Percentiles rank a stretch among this genome's conserved stretches.
Evolutionary conservation across 2,888 invertebrate species (phyloP).

Genomic region (Atherix ibis): DNA sequence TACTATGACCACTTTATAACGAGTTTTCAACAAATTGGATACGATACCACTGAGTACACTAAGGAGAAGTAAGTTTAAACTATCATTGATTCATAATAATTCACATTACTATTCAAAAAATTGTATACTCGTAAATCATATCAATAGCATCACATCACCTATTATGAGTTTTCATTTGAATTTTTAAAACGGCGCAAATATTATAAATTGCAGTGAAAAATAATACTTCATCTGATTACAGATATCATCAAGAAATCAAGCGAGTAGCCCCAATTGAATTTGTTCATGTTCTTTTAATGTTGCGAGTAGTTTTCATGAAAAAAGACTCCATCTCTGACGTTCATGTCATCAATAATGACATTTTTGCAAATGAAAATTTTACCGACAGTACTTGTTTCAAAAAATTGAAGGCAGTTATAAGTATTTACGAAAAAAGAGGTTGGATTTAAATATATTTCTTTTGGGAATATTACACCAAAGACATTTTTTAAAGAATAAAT

Average conservation of each 20-base stretch:
- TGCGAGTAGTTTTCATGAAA: conserved; percentile 35
- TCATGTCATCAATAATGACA: conserved; percentile 30
- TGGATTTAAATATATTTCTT: background rate
- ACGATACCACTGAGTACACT: conserved; percentile 27
- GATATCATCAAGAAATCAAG: conserved; percentile 30
- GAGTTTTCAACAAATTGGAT: conserved; percentile 28
- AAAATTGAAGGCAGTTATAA: conserved; percentile 18
- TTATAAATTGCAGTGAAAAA: too few species aligned
- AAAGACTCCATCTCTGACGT: conserved; percentile 28
- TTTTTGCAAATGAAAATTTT: conserved; percentile 27
- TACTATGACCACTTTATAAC: conserved; percentile 37
- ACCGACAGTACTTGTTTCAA: conserved; percentile 24
- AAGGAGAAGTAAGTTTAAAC: conserved; percentile 27
- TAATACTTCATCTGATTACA: conserved; percentile 11
- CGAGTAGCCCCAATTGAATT: conserved; percentile 31
- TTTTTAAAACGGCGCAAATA: too few species aligned
- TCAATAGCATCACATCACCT: too few species aligned
- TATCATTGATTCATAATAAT: too few species aligned
- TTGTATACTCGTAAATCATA: too few species aligned
- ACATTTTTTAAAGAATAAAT: too few species aligned
- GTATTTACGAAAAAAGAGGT: background rate
- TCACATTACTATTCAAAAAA: background rate
- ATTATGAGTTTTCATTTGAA: too few species aligned
- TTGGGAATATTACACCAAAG: too few species aligned
- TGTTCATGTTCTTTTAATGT: conserved; percentile 35